Percentiles rank a stretch among this genome's conserved stretches.
Evolutionary conservation across 2,113 vertebrate genomes (phyloP).

Genomic region (Chiloscyllium plagiosum): DNA sequence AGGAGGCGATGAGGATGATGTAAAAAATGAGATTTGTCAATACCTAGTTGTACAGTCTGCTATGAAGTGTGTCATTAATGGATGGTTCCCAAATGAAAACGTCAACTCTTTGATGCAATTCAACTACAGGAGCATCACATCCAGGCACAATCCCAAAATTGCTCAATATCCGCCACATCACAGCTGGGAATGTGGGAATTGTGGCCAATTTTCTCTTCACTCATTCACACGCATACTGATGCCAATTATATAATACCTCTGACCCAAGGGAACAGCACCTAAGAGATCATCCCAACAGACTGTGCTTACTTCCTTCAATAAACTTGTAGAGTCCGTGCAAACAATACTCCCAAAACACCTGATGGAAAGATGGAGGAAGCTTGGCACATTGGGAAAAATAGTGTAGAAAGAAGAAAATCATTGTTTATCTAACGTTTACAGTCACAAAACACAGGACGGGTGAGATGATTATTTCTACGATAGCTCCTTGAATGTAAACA

Average conservation of each 20-base stretch:
- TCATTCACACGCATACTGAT: background rate
- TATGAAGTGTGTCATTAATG: background rate
- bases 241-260: background rate
- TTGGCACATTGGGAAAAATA: background rate
- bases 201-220: background rate
- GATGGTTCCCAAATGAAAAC: background rate
- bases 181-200: background rate
- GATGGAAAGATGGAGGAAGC: no score
- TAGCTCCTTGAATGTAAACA: background rate
- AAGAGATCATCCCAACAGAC: background rate
- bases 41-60: background rate
- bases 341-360: background rate
- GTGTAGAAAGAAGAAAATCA: background rate
- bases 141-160: background rate
- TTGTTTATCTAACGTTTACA: background rate
- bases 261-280: background rate
- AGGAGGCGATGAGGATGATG: background rate
- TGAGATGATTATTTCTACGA: background rate
- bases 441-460: background rate
- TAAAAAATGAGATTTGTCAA: background rate
- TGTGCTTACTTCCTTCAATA: background rate
- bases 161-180: no score
- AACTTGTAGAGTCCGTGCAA: background rate
- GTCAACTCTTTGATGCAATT: background rate
- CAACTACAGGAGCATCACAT: background rate